Evolutionary conservation across 2,888 invertebrate genomes (phyloP).

Genomic region (Spatulosminthurus flaviceps): DNA sequence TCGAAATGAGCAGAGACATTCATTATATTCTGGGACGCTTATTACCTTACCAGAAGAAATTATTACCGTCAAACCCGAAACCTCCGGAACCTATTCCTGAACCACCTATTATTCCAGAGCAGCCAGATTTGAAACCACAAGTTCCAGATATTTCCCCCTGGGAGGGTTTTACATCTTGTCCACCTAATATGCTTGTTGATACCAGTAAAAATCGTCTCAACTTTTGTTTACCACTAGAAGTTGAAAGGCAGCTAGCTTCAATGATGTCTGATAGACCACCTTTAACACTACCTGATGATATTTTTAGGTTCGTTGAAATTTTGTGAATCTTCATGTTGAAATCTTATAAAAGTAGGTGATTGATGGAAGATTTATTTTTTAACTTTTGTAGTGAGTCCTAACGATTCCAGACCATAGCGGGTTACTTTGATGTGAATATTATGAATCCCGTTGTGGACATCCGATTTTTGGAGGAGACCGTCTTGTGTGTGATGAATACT

Average conservation of each 20-base stretch:
- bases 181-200: slow-evolving; percentile 19
- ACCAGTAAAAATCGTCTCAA: slow-evolving; percentile 35
- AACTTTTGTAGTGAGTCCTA: slow-evolving; percentile 15
- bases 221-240: slow-evolving; percentile 42
- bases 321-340: not conserved
- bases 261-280: slow-evolving; percentile 42
- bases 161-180: slow-evolving; percentile 31
- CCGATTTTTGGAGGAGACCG: not conserved
- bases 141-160: slow-evolving; percentile 19
- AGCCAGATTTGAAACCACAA: slow-evolving; percentile 28
- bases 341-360: not conserved
- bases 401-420: not conserved
- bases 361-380: not conserved
- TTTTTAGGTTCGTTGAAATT: slow-evolving; percentile 35
- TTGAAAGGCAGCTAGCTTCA: slow-evolving; percentile 45
- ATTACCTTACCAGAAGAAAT: slow-evolving; percentile 43
- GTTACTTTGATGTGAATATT: not conserved
- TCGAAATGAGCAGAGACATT: slow-evolving; percentile 47
- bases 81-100: not conserved
- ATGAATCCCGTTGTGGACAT: not conserved
- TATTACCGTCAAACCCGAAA: not conserved
- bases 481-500: slow-evolving; percentile 4
- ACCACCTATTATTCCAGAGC: slow-evolving; percentile 26
- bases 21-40: slow-evolving; percentile 44
- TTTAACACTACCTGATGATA: slow-evolving; percentile 47